A percentile compares a stretch with the other conserved stretches of the same genome.
Conservation (phyloP, 2,797 vertebrate genomes). For the Apogon hyalosoma region DNA sequence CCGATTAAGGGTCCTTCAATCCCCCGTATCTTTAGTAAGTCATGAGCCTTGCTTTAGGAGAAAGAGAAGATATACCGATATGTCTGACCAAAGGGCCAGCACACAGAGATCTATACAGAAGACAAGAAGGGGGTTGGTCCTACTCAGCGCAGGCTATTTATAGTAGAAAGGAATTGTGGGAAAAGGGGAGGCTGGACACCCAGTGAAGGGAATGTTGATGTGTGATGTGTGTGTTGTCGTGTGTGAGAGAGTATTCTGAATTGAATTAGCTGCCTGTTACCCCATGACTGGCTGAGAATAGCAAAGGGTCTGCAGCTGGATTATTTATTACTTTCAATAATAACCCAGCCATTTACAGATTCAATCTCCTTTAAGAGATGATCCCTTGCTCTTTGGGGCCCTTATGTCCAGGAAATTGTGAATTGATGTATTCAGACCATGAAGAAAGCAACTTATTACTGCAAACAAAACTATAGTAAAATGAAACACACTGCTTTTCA, state of each 20-base stretch:
- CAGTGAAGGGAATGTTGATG: not conserved
- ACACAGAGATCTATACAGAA: constrained; percentile 71
- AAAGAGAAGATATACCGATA: constrained; percentile 39
- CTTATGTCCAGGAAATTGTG: constrained; percentile 36
- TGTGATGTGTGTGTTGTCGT: constrained; percentile 1
- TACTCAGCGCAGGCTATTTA: constrained; percentile 61
- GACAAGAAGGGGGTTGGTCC: constrained; percentile 38
- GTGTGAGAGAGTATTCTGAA: constrained; percentile 42
- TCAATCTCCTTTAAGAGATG: constrained; percentile 25
- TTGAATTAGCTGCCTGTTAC: constrained; percentile 57
- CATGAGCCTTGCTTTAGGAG: constrained; percentile 39
- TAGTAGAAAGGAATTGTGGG: constrained; percentile 49
- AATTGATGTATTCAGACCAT: constrained; percentile 10
- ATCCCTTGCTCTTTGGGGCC: constrained; percentile 2
- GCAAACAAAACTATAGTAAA: constrained; percentile 20
- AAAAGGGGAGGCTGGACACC: constrained; percentile 6
- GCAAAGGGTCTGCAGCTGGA: constrained; percentile 33
- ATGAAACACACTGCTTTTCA: constrained; percentile 8
- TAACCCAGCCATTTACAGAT: constrained; percentile 49
- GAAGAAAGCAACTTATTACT: not conserved
- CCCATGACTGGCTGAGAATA: constrained; percentile 61
- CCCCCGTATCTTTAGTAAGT: constrained; percentile 38
- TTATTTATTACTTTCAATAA: constrained; percentile 66
- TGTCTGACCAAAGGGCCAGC: constrained; percentile 38
- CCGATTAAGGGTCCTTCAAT: constrained; percentile 20